Evolutionary conservation across 2,113 vertebrate species (phyloP), one percentile per base, ranked within the genome.

Genomic region (Callipepla californica): DNA sequence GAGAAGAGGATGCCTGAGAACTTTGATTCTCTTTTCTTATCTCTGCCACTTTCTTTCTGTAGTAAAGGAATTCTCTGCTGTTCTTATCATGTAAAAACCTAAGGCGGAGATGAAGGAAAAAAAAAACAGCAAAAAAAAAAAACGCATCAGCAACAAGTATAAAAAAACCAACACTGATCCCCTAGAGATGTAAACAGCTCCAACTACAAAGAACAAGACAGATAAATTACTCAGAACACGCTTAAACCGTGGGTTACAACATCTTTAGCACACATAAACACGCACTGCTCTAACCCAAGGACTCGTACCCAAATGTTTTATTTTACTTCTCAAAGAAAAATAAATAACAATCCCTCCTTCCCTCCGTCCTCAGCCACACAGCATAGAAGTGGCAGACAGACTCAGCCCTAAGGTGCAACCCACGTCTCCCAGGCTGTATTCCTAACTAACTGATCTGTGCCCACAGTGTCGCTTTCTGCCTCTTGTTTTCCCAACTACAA

Each of bases 21-120:
- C 94, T 97, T 87, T 97, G 98, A 34, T 96, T 96, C 61, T 98
- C 95, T 93, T 97, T 98, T 92, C 97, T 98, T 81, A 98, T 97
- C 87, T 98, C 98, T 17, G 99, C 99, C 95, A 99, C 97, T 97
- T 98, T 98, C 97, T 98, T 99, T 94, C 99, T 98, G 97, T 99
- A 99, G 98, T 99, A 99, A 69, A 99, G 98, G 98, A 98, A 98
- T 72, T 99, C 99, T 88, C 98, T 93, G 97, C 98, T 99, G 97
- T 98, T 98, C 96, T 98, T 99, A 97, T 99, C 98, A 48, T 98
- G 98, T 91, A 99, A 98, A 98, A 99, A 99, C 88, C 99, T 99
- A 88, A 10, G 87, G 57, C 10, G 48, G 22, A 84, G 68, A 92
- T 11, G 68, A 45, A 68, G 14, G 6, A 53, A 53, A 50, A 53